Evolutionary conservation across 2,888 invertebrate species (phyloP), one percentile per base, ranked within the genome.

Genomic region (Nomada lathburiana): DNA sequence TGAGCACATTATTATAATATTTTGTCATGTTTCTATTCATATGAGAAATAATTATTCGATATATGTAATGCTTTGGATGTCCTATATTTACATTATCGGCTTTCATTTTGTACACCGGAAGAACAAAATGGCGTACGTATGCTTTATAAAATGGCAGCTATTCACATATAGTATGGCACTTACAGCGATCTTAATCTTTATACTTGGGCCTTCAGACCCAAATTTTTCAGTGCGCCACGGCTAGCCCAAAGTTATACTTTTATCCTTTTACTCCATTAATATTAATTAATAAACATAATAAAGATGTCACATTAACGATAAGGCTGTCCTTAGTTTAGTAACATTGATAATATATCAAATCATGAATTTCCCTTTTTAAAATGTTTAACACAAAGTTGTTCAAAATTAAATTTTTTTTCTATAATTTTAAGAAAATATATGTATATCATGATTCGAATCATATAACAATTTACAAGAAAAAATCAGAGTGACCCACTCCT

Each of bases 121-220:
- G 77, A 76, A 88, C 88, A 88, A 88, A 86, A 88, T 88, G 88
- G 88, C 88, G 88, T 64, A 71, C 20, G 26, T 47, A 65, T n/a
- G 72, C 53, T 64, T 13, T 85, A 71, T 79, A 88, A 88, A 88
- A 88, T 88, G 88, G 88, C 84, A 76, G 44, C 83, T 73, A 63
- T 67, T 57, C 57, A 23, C n/a, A 70, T 62, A 81, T 63, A 63
- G 59, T 53, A 68, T 64, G 69, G 57, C 55, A 44, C 70, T 44
- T 76, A 18, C 53, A 74, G 71, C 36, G 60, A 23, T 18, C 55
- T n/a, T 13, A 18, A 55, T 71, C 68, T 52, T 71, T 74, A 42
- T 9, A 20, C 71, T 80, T 88, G 81, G 84, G 86, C 73, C 86
- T 70, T 76, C 23, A 55, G 86, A 53, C 81, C 87, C 87, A 83